These are phyloP conservation scores for Chalcis sispes DNA, from an alignment of 2,888 invertebrate species.

Conservation along the genomic window DNA sequence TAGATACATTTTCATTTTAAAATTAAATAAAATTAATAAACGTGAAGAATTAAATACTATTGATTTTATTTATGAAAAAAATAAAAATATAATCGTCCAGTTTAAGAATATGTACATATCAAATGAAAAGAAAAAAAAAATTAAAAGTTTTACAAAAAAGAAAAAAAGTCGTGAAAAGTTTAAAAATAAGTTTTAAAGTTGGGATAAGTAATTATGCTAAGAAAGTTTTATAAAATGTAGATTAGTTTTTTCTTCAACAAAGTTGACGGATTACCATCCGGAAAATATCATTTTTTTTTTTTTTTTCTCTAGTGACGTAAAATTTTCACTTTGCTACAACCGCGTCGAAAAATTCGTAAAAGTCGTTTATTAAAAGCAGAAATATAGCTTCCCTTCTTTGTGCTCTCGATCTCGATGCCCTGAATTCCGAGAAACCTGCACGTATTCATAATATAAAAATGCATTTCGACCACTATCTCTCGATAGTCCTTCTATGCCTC, in stretches of 20 bases:
- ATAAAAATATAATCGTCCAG: no score
- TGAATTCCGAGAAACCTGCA: not conserved
- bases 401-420: no score
- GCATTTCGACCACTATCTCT: not conserved
- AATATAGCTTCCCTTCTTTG: not conserved
- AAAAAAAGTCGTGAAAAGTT: not conserved
- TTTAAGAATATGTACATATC: no score
- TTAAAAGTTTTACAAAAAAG: not conserved
- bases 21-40: no score
- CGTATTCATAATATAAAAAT: conserved; percentile 25
- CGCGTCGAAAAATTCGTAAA: conserved; percentile 37
- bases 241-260: conserved; percentile 6
- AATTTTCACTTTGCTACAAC: not conserved
- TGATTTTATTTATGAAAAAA: no score
- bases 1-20: no score
- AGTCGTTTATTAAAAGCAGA: no score
- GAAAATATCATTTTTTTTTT: no score
- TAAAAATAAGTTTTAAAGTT: not conserved
- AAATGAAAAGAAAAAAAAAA: no score
- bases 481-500: no score
- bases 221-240: conserved; percentile 9
- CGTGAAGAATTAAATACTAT: no score
- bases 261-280: conserved; percentile 17
- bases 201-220: conserved; percentile 17
- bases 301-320: not conserved